Base-by-base conservation (phyloP, 37 sponge, comb jelly and placozoan species). In the Agelas oroides region DNA sequence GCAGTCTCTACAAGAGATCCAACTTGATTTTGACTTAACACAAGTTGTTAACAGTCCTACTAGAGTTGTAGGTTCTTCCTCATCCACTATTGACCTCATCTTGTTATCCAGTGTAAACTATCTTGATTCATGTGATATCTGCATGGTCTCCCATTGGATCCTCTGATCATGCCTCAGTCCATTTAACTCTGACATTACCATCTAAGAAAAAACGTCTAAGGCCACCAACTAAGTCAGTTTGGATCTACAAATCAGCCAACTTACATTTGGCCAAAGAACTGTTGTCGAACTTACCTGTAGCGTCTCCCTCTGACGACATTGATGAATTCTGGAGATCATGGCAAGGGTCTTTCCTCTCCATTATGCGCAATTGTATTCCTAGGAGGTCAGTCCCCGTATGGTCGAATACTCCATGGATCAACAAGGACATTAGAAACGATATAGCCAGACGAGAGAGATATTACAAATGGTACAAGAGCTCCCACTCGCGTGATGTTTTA, bases 41-140 rank as follows among this genome's bases (percentile, higher is more conserved):
- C 67, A 65, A 25, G 25, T 65, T 15, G 67, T 65, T 13, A n/a
- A 15, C 23, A 25, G 23, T 15, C 67, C 67, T 15, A 65, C 67
- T 25, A 15, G 67, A 24, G 30, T 65, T 27, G 14, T 25, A 27
- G 30, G 24, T 25, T 27, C 67, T 65, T 36, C 39, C 41, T 12
- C 73, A 14, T 33, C 73, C 8, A 71, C 33, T 21, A 32, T 71
- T 71, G 73, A 71, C 34, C 73, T 71, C 23, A 21, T 71, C 36
- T 14, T 31, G 23, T 18, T 71, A 41, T 71, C 52, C 21, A 33
- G 14, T 19, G 40, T 41, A 33, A 8, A 33, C 12, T 18, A 13
- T 14, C 73, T 71, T 39, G 46, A 33, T 71, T 37, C 16, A 16
- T 71, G 52, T 20, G 12, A n/a, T n/a, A n/a, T n/a, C 21, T 33